Percentiles rank a stretch among this genome's conserved stretches.
Conservation (phyloP, 2,113 vertebrate species). For the Corythoichthys haematopterus region DNA sequence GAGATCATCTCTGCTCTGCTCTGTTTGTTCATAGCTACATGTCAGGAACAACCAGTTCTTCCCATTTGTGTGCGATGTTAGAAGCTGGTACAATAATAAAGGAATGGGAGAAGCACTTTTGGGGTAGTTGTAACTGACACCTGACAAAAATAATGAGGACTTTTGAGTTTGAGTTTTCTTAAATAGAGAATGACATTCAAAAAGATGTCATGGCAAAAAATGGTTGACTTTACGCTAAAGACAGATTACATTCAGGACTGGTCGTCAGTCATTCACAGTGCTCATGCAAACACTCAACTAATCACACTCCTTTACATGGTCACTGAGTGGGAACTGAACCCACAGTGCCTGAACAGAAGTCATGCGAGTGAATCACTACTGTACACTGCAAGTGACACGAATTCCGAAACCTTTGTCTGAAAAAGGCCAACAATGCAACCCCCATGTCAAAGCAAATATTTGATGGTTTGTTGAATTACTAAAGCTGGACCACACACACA, state of each 20-base stretch:
- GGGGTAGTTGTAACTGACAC: conserved; percentile 32
- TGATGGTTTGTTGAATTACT: conserved; percentile 3
- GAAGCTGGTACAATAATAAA: conserved; percentile 32
- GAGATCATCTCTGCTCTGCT: not conserved
- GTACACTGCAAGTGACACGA: not conserved
- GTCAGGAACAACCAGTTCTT: conserved; percentile 3
- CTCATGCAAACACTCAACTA: not conserved
- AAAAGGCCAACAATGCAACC: conserved; percentile 14
- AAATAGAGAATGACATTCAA: conserved; percentile 17
- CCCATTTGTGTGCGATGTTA: conserved; percentile 16
- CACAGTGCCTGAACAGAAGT: not conserved
- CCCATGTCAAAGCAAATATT: conserved; percentile 1
- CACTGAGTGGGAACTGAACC: not conserved
- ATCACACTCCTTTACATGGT: not conserved
- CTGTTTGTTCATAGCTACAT: conserved; percentile 15
- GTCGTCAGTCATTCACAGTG: not conserved
- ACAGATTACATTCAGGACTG: not conserved
- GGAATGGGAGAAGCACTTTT: conserved; percentile 24
- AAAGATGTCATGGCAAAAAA: conserved; percentile 3
- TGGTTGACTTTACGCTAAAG: not conserved
- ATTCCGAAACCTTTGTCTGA: conserved; percentile 27
- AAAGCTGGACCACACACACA: not conserved
- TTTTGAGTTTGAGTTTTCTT: conserved; percentile 32
- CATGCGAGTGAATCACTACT: not conserved
- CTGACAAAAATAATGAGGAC: conserved; percentile 29